A percentile compares a stretch with the other conserved stretches of the same genome.
phyloP scores from a whole-genome alignment of 2,113 vertebrate genomes.

The Hipposideros armiger region DNA sequence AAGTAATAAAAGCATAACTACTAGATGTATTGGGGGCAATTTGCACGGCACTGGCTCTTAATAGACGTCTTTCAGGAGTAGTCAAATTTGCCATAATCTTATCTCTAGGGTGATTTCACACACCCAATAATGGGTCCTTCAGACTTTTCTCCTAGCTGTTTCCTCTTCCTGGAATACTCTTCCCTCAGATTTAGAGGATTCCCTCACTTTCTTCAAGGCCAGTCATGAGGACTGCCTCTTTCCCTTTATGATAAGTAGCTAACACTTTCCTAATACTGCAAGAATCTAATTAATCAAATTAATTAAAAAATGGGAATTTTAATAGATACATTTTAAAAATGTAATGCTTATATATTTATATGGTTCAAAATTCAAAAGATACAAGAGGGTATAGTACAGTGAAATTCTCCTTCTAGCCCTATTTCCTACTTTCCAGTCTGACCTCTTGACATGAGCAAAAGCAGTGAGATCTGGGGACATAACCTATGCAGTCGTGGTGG shows the following conservation, averaged over 20 bases:
- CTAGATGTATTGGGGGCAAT: neutral
- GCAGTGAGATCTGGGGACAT: neutral
- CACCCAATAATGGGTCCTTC: neutral
- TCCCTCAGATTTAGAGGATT: neutral
- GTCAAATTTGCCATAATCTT: neutral
- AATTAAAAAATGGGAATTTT: neutral
- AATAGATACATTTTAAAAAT: neutral
- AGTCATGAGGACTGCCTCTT: neutral
- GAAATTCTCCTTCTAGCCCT: neutral
- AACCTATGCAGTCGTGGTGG: neutral
- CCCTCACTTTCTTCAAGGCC: neutral
- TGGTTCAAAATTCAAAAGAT: conserved; percentile 27
- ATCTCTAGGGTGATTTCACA: neutral
- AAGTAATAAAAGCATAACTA: neutral
- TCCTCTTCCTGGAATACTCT: neutral
- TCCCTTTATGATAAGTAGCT: neutral
- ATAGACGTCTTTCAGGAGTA: neutral
- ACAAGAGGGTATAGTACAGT: neutral
- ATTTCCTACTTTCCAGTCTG: neutral
- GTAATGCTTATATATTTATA: neutral
- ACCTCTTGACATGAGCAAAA: neutral
- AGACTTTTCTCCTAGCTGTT: neutral
- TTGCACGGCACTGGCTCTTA: neutral
- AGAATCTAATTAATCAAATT: neutral
- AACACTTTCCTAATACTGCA: neutral